Base-by-base conservation (phyloP, 1,140 invertebrate genomes). In the Drosophila pseudoananassae region DNA sequence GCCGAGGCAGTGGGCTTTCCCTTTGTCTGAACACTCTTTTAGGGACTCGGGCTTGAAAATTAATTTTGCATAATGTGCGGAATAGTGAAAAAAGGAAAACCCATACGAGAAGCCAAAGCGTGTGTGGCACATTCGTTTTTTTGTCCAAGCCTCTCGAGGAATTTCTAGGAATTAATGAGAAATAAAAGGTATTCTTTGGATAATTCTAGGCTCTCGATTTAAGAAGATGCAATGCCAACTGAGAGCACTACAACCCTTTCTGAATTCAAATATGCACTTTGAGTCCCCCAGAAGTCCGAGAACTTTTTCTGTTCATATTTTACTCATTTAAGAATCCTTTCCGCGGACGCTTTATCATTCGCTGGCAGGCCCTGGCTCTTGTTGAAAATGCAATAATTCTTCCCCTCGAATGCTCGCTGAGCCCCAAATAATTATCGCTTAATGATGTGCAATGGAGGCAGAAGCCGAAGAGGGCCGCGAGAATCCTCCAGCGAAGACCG, bases 351-450 rank as follows among this genome's bases (percentile, higher is more conserved):
- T 66, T 52, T 43, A 66, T 60, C 56, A 52, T 59, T 66, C 14
- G 43, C 45, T 61, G 27, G 59, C 63, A 52, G 31, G 50, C 45
- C 2, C 40, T 43, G 40, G 40, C 49, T 60, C 43, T 54, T 53
- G 46, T 54, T 36, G 25, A 57, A 70, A 71, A 27, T 58, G 68
- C 66, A 73, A 78, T 81, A 61, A 55, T 58, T 78, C 57, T 43
- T 29, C 49, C 29, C 68, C 51, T 50, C 17, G n/a, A 60, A 71
- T 29, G 38, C 25, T 33, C 27, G 31, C 29, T 29, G 49, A 43
- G 57, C 46, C 63, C 57, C 59, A 77, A 78, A 88, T 78, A 85
- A 87, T 85, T 87, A 87, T 87, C 83, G 82, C 78, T 82, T 87
- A 88, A 87, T 87, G 83, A 88, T 88, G 83, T 76, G 83, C 65